Base-by-base conservation (phyloP, 2,113 vertebrate genomes). In the Pollachius pollachius region DNA sequence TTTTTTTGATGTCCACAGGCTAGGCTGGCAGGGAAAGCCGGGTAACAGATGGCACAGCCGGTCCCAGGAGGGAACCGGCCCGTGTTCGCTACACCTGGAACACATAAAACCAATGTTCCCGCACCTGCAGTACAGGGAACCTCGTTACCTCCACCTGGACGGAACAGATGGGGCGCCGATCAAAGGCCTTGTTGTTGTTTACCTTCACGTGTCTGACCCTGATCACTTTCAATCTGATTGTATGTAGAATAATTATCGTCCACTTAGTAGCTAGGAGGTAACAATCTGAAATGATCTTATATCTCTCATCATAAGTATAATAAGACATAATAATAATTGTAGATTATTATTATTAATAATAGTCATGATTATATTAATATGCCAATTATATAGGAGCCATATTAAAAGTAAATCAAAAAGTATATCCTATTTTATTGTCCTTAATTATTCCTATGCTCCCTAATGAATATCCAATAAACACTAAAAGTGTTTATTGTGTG, bases 1-100 rank as follows among this genome's bases (percentile, higher is more conserved):
- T 61, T 61, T 61, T 13, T 19, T 13, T 8, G 17, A 61, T 21
- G 65, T 64, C 62, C 57, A 52, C 57, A 41, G 66, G 71, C 62
- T 15, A 57, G 63, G 73, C 13, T 27, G 65, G 69, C 65, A 71
- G 73, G 19, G 71, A 80, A 63, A 82, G 75, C 72, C 71, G 73
- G 79, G 19, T 63, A 89, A 82, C 94, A 94, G 94, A 92, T 93
- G 93, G 84, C 89, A 93, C 68, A 16, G 59, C 63, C 62, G 79
- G 86, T 92, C 79, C 21, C 62, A 18, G 89, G 87, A 90, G 76
- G 67, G 70, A 74, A 87, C 64, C 84, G 54, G n/a, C 80, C 69
- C 88, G 81, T 94, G 93, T 90, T 89, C 72, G 16, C 69, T 76
- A 92, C 94, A 96, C 90, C 92, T 94, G 93, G 90, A 88, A 70